phyloP scores from a whole-genome alignment of 2,797 vertebrate species.

The Acropternis orthonyx region DNA sequence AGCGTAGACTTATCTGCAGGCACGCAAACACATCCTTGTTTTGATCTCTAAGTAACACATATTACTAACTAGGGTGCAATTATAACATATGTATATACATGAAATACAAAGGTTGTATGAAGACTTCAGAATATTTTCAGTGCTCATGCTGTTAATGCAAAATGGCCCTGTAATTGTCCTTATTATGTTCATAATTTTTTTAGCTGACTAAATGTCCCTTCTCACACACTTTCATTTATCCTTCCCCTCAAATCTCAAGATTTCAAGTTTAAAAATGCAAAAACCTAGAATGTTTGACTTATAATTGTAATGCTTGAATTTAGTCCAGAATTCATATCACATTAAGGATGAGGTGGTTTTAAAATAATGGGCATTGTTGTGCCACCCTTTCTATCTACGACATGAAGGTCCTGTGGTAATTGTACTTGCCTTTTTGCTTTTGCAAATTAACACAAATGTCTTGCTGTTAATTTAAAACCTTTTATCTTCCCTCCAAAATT shows the following conservation, averaged over 20 bases:
- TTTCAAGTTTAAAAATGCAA: not conserved
- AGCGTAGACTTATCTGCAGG: not conserved
- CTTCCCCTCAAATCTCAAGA: not conserved
- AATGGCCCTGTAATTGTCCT: not conserved
- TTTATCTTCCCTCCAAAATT: constrained; percentile 22
- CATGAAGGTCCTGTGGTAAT: not conserved
- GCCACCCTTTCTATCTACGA: not conserved
- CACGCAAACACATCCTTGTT: not conserved
- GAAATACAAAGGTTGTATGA: not conserved
- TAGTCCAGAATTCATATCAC: not conserved
- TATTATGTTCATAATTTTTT: not conserved
- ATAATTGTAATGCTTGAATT: not conserved
- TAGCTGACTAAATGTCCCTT: not conserved
- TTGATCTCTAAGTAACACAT: not conserved
- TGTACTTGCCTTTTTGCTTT: not conserved
- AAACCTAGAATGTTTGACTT: not conserved
- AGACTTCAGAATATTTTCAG: not conserved
- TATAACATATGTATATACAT: not conserved
- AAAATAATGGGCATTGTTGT: not conserved
- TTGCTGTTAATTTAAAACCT: constrained; percentile 33
- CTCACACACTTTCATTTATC: not conserved
- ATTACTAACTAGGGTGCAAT: not conserved
- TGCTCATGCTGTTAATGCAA: not conserved
- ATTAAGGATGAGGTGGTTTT: not conserved
- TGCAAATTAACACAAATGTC: constrained; percentile 18